phyloP scores from a whole-genome alignment of 2,113 vertebrate genomes.

The Chionis minor region DNA sequence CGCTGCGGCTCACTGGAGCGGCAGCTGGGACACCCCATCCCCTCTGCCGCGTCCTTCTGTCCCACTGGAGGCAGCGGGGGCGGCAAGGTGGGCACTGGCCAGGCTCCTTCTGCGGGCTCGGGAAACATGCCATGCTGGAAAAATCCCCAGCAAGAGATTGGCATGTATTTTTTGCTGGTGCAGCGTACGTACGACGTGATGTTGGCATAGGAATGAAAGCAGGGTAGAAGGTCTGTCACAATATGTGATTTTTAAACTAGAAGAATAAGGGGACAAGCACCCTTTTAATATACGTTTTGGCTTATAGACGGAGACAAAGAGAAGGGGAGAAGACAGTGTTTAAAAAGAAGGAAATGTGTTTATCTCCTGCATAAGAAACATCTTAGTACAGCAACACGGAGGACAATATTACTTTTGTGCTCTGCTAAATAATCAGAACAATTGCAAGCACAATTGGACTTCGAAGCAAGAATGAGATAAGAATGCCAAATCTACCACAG shows the following conservation, averaged over 20 bases:
- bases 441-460: slow-evolving; percentile 36
- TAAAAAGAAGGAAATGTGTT: background rate
- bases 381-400: background rate
- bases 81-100: too few relatives aligned
- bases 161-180: background rate
- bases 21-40: background rate
- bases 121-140: background rate
- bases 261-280: background rate
- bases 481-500: background rate
- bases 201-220: background rate
- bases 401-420: slow-evolving; percentile 2
- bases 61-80: fast-evolving
- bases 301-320: background rate
- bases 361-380: background rate
- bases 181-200: fast-evolving
- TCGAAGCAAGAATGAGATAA: background rate
- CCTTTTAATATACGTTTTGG: background rate
- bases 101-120: background rate
- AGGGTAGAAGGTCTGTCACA: background rate
- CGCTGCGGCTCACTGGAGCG: fast-evolving
- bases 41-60: background rate
- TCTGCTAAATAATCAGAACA: slow-evolving; percentile 3
- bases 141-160: background rate
- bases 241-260: background rate
- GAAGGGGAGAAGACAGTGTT: background rate